Percentiles rank a stretch among this genome's conserved stretches.
Evolutionary conservation across 2,113 vertebrate species (phyloP).

Genomic region (Lethenteron camtschaticum): DNA sequence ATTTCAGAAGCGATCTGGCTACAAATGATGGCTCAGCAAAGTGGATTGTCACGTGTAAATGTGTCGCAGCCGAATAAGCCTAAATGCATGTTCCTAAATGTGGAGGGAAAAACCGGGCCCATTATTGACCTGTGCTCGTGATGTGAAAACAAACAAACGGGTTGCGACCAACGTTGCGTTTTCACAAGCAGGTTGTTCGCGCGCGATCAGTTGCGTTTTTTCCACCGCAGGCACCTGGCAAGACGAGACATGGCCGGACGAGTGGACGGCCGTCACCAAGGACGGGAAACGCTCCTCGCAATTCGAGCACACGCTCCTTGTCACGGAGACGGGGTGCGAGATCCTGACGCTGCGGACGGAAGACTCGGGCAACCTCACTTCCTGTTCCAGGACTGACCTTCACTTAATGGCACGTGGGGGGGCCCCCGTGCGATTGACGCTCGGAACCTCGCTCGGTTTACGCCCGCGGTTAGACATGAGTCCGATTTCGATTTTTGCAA

Average conservation of each 20-base stretch:
- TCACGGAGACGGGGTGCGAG: conserved; percentile 81
- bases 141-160: too few species aligned
- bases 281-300: conserved; percentile 90
- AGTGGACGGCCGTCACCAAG: conserved; percentile 82
- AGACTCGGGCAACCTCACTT: conserved; percentile 54
- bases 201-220: background rate
- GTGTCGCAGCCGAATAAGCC: too few species aligned
- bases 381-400: conserved; percentile 43
- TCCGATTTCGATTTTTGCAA: too few species aligned
- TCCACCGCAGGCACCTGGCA: conserved; percentile 62
- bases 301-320: conserved; percentile 87
- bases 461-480: too few species aligned
- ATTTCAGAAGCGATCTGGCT: too few species aligned
- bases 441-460: too few species aligned
- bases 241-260: conserved; percentile 93
- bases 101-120: background rate
- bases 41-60: too few species aligned
- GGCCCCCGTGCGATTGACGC: too few species aligned
- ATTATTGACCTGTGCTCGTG: too few species aligned
- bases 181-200: too few species aligned
- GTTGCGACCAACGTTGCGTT: too few species aligned
- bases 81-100: background rate
- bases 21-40: too few species aligned
- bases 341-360: conserved; percentile 65
- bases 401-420: conserved; percentile 1